Evolutionary conservation across 2,888 invertebrate species (phyloP).

Genomic region (Oxyscelio sp.): DNA sequence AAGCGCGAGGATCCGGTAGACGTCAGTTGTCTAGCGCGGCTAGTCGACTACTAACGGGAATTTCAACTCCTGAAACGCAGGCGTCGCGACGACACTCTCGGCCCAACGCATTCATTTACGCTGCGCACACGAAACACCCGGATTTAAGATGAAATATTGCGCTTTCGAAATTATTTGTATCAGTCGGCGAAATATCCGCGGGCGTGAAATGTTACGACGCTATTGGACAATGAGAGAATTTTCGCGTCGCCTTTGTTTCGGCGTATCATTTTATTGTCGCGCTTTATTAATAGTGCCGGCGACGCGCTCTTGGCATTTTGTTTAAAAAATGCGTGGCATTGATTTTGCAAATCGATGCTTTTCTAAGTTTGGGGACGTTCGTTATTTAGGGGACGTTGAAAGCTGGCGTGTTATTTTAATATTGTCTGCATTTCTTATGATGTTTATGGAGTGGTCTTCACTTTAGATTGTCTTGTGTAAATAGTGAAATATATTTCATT

Average conservation of each 20-base stretch:
- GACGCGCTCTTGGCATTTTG: slow-evolving; percentile 7
- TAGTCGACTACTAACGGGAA: slow-evolving; percentile 58
- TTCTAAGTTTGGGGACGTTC: no score
- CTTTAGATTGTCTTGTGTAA: no score
- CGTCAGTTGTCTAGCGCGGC: slow-evolving; percentile 58
- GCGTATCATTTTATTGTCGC: background rate
- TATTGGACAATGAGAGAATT: background rate
- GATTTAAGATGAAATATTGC: slow-evolving; percentile 42
- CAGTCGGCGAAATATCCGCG: slow-evolving; percentile 3
- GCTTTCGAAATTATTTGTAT: slow-evolving; percentile 34
- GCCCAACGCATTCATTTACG: slow-evolving; percentile 22
- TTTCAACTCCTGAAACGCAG: slow-evolving; percentile 57
- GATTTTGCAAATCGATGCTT: background rate
- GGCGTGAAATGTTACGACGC: background rate
- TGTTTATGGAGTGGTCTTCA: no score
- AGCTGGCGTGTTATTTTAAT: no score
- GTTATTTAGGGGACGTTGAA: slow-evolving; percentile 1
- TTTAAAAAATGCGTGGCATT: background rate
- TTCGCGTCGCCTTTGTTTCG: background rate
- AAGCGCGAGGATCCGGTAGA: slow-evolving; percentile 41
- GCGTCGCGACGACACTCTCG: slow-evolving; percentile 35
- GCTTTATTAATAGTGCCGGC: slow-evolving; percentile 1
- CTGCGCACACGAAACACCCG: slow-evolving; percentile 3
- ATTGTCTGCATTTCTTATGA: no score
- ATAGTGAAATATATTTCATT: no score